Evolutionary conservation across 2,888 invertebrate genomes (phyloP).

Genomic region (Brachynemurus nebulosus): DNA sequence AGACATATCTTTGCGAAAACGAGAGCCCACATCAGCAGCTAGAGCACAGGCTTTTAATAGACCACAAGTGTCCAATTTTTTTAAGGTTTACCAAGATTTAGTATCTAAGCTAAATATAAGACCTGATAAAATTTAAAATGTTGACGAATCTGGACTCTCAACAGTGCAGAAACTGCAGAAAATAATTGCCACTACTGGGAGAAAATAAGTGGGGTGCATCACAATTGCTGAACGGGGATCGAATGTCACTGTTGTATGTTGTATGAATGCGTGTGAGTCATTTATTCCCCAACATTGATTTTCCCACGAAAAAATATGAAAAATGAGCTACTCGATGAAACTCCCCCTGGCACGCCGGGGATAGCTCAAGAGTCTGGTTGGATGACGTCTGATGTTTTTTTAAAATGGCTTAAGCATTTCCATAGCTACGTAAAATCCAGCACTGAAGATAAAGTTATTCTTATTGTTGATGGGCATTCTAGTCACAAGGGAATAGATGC

Average conservation of each 20-base stretch:
- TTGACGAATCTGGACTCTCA: no score
- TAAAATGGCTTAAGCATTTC: constrained; percentile 21
- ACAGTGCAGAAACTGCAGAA: constrained; percentile 28
- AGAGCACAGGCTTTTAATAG: constrained; percentile 7
- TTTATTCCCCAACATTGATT: constrained; percentile 26
- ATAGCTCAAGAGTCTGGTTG: no score
- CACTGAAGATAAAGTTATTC: constrained; percentile 20
- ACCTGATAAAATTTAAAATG: constrained; percentile 29
- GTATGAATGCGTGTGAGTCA: constrained; percentile 24
- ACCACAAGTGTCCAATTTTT: not conserved
- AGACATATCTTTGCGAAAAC: constrained; percentile 6
- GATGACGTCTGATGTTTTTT: constrained; percentile 17
- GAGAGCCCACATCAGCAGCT: constrained; percentile 6
- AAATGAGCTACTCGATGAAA: constrained; percentile 24
- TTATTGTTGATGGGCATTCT: constrained; percentile 23
- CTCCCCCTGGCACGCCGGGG: constrained; percentile 25
- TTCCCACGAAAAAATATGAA: constrained; percentile 23
- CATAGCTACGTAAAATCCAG: constrained; percentile 20
- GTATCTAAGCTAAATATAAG: constrained; percentile 7
- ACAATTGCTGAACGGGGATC: constrained; percentile 28
- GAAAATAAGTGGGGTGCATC: constrained; percentile 27
- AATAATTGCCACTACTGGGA: constrained; percentile 25
- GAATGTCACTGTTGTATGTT: constrained; percentile 25
- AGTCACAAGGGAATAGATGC: constrained; percentile 17
- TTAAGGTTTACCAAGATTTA: constrained; percentile 7